A percentile compares a stretch with the other conserved stretches of the same genome.
Evolutionary conservation across 2,797 vertebrate genomes (phyloP).

Genomic region (Mormyrus proboscirostris): DNA sequence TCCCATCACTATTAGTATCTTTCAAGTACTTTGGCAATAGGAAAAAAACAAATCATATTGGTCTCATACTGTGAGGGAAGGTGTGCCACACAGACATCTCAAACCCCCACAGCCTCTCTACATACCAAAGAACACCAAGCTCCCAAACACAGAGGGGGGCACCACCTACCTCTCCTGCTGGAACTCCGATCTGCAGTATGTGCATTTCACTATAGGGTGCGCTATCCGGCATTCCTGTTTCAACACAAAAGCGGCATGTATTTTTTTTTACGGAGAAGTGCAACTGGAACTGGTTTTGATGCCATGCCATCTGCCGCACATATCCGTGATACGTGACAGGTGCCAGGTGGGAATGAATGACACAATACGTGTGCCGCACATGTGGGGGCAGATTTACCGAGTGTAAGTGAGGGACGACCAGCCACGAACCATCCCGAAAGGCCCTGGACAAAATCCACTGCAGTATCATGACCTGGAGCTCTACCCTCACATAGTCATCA

Average conservation of each 20-base stretch:
- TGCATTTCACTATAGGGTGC: conserved; percentile 96
- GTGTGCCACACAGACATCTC: not conserved
- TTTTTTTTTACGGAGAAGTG: not conserved
- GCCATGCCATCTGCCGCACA: too few species aligned
- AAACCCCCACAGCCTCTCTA: not conserved
- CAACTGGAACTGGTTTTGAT: not conserved
- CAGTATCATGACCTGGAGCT: not conserved
- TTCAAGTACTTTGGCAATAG: not conserved
- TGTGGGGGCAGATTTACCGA: not conserved
- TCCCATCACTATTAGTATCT: not conserved
- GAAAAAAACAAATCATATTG: not conserved
- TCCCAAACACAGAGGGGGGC: not conserved
- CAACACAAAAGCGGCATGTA: conserved; percentile 35
- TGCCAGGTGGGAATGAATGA: not conserved
- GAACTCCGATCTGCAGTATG: conserved; percentile 94
- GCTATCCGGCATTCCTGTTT: conserved; percentile 90
- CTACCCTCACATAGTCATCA: not conserved
- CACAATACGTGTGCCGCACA: not conserved
- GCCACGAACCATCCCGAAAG: not conserved
- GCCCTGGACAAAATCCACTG: not conserved
- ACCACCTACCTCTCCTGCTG: conserved; percentile 87
- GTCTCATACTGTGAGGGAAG: not conserved
- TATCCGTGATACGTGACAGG: not conserved
- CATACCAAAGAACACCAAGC: not conserved
- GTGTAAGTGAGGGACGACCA: not conserved